Base-by-base conservation (phyloP, 2,113 vertebrate species). In the Spheniscus mendiculus region DNA sequence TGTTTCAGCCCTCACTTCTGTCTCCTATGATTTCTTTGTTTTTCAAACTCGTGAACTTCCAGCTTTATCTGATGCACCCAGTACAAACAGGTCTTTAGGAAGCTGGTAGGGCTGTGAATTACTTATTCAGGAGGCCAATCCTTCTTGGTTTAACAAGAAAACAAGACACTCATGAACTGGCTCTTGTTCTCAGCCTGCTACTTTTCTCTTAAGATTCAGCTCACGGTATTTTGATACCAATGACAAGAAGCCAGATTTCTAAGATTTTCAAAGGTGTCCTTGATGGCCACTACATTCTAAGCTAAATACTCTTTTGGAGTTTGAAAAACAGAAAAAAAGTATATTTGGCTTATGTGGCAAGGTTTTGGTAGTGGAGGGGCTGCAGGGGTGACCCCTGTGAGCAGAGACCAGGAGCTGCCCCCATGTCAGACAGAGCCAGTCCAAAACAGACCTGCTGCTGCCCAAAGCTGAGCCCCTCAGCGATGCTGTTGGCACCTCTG, bases 401-500 rank as follows among this genome's bases (percentile, higher is more conserved):
- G 36, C 52, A 53, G 12, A 72, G 58, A 63, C 4, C n/a, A 65
- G 34, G 36, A 89, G 14, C 6, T 55, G 4, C 4, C 4, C 20
- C 22, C 2, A 5, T 16, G 29, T 62, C 45, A 29, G 50, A 13
- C 18, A 65, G 36, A 90, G 21, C 5, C 17, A 13, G 7, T 40
- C 5, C 49, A 47, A 27, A 66, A 44, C 25, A 9, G 10, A 59
- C 38, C 13, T 30, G 5, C 58, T 88, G 53, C 42, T 55, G 16
- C 50, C 86, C 49, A 36, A 20, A 69, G 59, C 47, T 59, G 58
- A 81, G 65, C 25, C 44, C 29, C 29, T 61, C 49, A n/a, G 45
- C 25, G 15, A 3, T 0, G 0, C 22, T 65, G 19, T 15, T 71
- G 83, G 22, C 1, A 0, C 25, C 50, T 73, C 63, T 59, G 53